phyloP scores from a whole-genome alignment of 1,140 invertebrate genomes.

The Frieseomelitta varia region DNA sequence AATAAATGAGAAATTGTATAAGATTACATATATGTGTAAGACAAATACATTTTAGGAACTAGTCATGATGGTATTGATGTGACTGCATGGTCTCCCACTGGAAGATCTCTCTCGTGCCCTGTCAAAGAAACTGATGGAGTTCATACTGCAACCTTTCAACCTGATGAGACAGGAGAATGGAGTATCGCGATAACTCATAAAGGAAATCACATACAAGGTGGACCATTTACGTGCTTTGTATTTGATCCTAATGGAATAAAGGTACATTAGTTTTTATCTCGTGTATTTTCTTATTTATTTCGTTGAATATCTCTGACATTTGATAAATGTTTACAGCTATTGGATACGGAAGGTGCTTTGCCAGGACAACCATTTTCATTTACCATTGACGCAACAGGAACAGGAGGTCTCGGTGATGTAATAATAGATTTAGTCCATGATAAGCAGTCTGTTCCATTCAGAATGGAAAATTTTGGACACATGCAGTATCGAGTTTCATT shows the following conservation, averaged over 20 bases:
- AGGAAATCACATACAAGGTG: constrained; percentile 96
- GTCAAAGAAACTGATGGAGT: constrained; percentile 90
- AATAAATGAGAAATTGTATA: background rate
- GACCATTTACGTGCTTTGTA: constrained; percentile 98
- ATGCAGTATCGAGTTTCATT: constrained; percentile 94
- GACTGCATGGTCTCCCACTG: constrained; percentile 93
- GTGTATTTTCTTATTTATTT: background rate
- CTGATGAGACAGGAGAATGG: constrained; percentile 98
- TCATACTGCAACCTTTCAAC: constrained; percentile 96
- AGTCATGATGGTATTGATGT: constrained; percentile 93
- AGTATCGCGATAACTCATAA: constrained; percentile 97
- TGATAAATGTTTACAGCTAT: constrained; percentile 78
- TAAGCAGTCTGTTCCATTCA: constrained; percentile 91
- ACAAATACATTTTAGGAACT: constrained; percentile 85
- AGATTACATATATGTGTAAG: background rate
- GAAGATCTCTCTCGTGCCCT: constrained; percentile 88
- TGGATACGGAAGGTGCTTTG: constrained; percentile 89
- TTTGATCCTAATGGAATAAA: constrained; percentile 96
- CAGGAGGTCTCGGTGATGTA: constrained; percentile 93
- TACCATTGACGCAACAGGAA: constrained; percentile 90
- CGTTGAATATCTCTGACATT: background rate
- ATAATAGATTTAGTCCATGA: constrained; percentile 94
- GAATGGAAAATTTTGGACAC: constrained; percentile 91
- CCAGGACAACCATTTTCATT: constrained; percentile 92
- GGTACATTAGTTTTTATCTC: constrained; percentile 75